Conservation (phyloP, 1,140 invertebrate species). For the Rhagoletis pomonella region DNA sequence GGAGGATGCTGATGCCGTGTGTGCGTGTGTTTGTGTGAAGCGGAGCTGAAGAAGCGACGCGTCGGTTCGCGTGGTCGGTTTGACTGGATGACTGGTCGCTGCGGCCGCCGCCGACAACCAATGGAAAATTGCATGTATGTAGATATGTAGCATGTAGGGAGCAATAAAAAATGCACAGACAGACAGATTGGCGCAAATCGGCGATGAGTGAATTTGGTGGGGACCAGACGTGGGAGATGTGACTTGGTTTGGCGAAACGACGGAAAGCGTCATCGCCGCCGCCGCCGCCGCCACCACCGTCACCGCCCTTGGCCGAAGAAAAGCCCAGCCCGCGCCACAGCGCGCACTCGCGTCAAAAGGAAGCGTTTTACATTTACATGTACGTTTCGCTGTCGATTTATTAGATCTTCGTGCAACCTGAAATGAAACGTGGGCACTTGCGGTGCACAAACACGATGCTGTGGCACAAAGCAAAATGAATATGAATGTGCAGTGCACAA, state of each 20-base stretch:
- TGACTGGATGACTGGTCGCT: not conserved
- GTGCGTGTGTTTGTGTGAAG: not conserved
- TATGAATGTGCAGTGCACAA: not conserved
- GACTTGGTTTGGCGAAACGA: conserved; percentile 33
- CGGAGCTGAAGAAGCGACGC: not conserved
- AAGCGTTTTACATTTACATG: conserved; percentile 49
- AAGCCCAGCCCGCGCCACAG: conserved; percentile 1
- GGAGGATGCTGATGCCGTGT: not conserved
- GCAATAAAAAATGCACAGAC: not conserved
- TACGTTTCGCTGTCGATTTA: conserved; percentile 41
- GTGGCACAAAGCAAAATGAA: not conserved
- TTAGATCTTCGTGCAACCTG: conserved; percentile 40
- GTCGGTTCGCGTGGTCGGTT: conserved; percentile 16
- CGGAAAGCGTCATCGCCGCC: conserved; percentile 44
- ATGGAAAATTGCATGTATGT: not conserved
- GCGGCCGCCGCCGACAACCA: too few species aligned
- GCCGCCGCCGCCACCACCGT: not conserved
- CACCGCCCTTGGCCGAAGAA: too few species aligned
- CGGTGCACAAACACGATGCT: not conserved
- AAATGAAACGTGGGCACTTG: conserved; percentile 33
- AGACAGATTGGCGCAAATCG: conserved; percentile 19
- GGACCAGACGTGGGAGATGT: conserved; percentile 18
- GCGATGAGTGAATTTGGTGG: not conserved
- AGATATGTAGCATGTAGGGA: not conserved
- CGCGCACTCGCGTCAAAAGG: conserved; percentile 33